Conservation (phyloP, 2,113 vertebrate genomes). For the Climacteris rufus region DNA sequence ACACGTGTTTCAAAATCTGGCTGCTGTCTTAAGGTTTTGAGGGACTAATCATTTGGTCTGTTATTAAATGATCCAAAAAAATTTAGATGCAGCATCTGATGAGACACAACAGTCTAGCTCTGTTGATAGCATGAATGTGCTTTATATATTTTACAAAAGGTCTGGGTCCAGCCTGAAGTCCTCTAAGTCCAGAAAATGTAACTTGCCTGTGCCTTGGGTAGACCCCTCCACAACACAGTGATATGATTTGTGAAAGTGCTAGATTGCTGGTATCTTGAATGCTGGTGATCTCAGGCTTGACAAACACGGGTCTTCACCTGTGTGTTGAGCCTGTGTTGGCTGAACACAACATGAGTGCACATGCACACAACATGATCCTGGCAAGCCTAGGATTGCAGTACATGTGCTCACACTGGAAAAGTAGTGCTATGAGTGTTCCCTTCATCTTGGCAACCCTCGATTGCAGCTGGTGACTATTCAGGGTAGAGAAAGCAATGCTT, state of each 20-base stretch:
- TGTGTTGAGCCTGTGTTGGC: neutral
- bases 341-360: neutral
- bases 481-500: neutral
- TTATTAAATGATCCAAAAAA: neutral
- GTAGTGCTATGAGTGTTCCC: neutral
- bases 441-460: neutral
- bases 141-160: neutral
- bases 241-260: neutral
- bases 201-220: neutral
- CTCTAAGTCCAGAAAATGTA: neutral
- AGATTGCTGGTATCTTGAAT: neutral
- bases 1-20: neutral
- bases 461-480: neutral
- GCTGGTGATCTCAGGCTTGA: neutral
- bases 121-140: neutral
- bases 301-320: neutral
- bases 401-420: rapidly evolving
- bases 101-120: neutral
- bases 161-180: neutral
- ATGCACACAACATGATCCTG: rapidly evolving
- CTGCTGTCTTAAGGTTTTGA: neutral
- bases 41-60: neutral
- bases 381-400: neutral
- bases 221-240: neutral
- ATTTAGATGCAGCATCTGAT: neutral